Percentiles rank a stretch among this genome's conserved stretches.
These are phyloP conservation scores for Plotosus lineatus DNA, from an alignment of 2,113 vertebrate species.

Conservation along the genomic window DNA sequence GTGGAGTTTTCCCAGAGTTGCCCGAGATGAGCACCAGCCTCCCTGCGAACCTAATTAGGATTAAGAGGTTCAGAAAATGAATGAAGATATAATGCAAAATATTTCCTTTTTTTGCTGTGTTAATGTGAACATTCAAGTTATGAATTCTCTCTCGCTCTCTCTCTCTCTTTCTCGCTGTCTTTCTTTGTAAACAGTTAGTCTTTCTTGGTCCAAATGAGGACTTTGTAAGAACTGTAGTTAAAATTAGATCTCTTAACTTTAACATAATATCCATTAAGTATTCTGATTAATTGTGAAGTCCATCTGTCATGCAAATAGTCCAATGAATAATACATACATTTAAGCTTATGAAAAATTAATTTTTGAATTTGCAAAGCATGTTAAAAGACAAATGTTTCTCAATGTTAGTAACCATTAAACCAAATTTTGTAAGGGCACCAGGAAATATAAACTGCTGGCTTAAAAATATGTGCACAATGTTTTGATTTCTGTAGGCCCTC, in stretches of 20 bases:
- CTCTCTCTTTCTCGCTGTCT: background rate
- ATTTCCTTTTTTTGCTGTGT: background rate
- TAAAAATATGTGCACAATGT: background rate
- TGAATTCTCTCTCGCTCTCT: background rate
- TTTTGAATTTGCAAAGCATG: slow-evolving; percentile 54
- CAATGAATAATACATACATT: slow-evolving; percentile 58
- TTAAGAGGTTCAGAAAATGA: too few relatives aligned
- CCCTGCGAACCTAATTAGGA: too few relatives aligned
- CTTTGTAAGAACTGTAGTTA: slow-evolving; percentile 40
- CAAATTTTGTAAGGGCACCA: slow-evolving; percentile 41
- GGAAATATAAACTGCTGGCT: background rate
- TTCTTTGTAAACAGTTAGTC: background rate
- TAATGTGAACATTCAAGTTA: background rate
- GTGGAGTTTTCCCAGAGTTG: too few relatives aligned
- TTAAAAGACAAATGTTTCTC: slow-evolving; percentile 59
- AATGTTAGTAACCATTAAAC: slow-evolving; percentile 56
- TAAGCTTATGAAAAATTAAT: slow-evolving; percentile 58
- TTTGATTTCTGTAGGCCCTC: background rate
- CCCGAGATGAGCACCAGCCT: too few relatives aligned
- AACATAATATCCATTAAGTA: slow-evolving; percentile 55
- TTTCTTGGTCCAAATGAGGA: slow-evolving; percentile 20
- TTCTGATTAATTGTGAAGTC: slow-evolving; percentile 54
- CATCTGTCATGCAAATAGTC: slow-evolving; percentile 58
- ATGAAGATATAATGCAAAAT: too few relatives aligned
- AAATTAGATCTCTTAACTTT: slow-evolving; percentile 39